Evolutionary conservation across 2,888 invertebrate genomes (phyloP).

Genomic region (Digitonthophagus gazella): DNA sequence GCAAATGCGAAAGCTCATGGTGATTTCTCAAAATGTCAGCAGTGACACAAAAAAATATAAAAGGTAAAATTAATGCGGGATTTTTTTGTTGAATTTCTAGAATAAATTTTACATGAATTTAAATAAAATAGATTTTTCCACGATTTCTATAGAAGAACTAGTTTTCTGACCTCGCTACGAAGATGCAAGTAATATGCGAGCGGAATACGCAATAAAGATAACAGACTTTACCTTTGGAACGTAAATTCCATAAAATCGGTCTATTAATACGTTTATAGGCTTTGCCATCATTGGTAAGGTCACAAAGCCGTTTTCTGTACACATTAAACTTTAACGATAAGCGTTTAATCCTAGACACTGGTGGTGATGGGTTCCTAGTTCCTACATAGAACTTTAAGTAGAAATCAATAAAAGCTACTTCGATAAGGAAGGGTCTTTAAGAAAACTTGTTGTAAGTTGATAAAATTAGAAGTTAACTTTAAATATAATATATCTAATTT

Average conservation of each 20-base stretch:
- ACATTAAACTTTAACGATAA: neutral
- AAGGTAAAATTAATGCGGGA: too few relatives aligned
- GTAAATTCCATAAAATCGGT: neutral
- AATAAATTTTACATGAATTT: too few relatives aligned
- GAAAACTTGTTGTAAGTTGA: too few relatives aligned
- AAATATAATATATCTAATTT: too few relatives aligned
- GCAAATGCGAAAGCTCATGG: too few relatives aligned
- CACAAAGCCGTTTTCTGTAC: neutral
- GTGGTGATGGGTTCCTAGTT: neutral
- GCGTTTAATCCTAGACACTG: neutral
- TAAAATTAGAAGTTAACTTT: too few relatives aligned
- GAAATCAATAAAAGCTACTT: neutral
- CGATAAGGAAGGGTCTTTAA: neutral
- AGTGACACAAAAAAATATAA: too few relatives aligned
- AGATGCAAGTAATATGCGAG: neutral
- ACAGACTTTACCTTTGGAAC: neutral
- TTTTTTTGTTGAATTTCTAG: too few relatives aligned
- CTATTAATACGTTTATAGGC: neutral
- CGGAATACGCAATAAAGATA: neutral
- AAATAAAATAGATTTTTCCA: too few relatives aligned
- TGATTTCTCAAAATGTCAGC: too few relatives aligned
- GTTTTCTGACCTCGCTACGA: neutral
- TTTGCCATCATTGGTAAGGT: neutral
- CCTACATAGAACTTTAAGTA: neutral
- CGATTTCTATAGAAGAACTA: too few relatives aligned